A percentile compares a stretch with the other conserved stretches of the same genome.
These are phyloP conservation scores for Grallaria varia DNA, from an alignment of 2,113 vertebrate genomes.

Conservation along the genomic window DNA sequence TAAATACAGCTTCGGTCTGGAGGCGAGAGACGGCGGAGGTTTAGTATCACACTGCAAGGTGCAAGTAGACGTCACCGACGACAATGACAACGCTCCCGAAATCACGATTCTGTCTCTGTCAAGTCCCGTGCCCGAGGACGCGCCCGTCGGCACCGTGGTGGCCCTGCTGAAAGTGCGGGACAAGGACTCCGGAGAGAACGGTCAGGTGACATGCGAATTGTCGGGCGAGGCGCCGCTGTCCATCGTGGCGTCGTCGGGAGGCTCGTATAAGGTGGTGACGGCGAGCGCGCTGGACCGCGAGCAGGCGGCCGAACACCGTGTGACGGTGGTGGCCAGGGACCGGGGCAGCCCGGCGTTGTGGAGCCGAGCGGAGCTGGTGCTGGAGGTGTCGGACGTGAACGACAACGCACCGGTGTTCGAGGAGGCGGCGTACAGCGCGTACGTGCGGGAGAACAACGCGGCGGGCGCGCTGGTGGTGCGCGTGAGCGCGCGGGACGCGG, in stretches of 20 bases:
- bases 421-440: not conserved
- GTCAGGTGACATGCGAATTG: not conserved
- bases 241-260: not conserved
- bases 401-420: conserved; percentile 3
- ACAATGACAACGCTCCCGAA: too few relatives aligned
- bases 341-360: not conserved
- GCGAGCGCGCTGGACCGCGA: not conserved
- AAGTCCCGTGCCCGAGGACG: too few relatives aligned
- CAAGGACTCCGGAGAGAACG: not conserved
- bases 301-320: not conserved
- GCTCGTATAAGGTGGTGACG: conserved; percentile 66
- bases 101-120: too few relatives aligned
- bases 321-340: not conserved
- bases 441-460: not conserved
- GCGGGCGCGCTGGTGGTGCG: not conserved
- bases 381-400: not conserved
- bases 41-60: too few relatives aligned
- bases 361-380: not conserved
- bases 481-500: not conserved
- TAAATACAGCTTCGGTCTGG: too few relatives aligned
- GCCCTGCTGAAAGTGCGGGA: too few relatives aligned
- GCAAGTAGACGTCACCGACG: too few relatives aligned
- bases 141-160: too few relatives aligned
- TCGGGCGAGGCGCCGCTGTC: not conserved
- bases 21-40: too few relatives aligned